Conservation (phyloP, 2,888 invertebrate genomes). For the Epistrophe grossulariae region DNA sequence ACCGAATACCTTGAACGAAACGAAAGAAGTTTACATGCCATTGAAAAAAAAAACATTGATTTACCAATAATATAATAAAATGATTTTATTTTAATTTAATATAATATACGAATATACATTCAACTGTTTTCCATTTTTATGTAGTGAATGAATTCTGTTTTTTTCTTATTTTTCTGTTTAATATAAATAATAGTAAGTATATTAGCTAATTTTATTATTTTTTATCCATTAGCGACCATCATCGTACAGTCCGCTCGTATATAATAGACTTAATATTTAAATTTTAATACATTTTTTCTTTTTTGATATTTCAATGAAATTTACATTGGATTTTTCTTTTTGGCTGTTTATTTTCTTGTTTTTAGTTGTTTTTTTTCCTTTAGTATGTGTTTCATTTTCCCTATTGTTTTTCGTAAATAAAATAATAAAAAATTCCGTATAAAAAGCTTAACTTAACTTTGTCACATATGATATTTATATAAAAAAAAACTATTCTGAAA, state of each 20-base stretch:
- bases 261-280: conserved; percentile 71
- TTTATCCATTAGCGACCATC: conserved; percentile 45
- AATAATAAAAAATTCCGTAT: conserved; percentile 65
- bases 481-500: conserved; percentile 47
- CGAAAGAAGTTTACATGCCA: no score
- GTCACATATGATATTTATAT: conserved; percentile 52
- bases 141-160: conserved; percentile 72
- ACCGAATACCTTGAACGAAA: no score
- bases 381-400: conserved; percentile 41
- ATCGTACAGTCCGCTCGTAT: conserved; percentile 19
- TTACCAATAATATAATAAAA: conserved; percentile 75
- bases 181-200: conserved; percentile 75
- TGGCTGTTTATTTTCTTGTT: conserved; percentile 53
- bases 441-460: conserved; percentile 72
- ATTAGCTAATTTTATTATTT: conserved; percentile 64
- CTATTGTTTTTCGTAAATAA: conserved; percentile 40
- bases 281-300: conserved; percentile 63
- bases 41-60: conserved; percentile 10
- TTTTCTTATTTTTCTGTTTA: conserved; percentile 57
- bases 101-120: conserved; percentile 75
- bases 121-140: conserved; percentile 57
- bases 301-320: conserved; percentile 71
- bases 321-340: conserved; percentile 68
- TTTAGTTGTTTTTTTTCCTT: conserved; percentile 22
- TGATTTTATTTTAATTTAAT: conserved; percentile 74